These are phyloP conservation scores for Tylochromis polylepis DNA, from an alignment of 2,113 vertebrate genomes.

Conservation along the genomic window DNA sequence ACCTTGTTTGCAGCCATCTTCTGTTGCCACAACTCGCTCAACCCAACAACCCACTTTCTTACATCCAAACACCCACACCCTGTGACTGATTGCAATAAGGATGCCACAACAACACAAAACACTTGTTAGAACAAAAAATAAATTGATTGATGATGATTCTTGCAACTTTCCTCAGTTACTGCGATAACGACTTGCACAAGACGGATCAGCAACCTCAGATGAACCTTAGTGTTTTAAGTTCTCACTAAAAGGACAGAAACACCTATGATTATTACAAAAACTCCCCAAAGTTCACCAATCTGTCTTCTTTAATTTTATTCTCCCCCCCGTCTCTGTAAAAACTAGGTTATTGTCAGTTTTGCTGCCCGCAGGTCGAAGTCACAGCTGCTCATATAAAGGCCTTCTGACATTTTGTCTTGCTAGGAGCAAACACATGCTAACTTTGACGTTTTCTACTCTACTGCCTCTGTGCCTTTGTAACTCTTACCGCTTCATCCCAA, in stretches of 20 bases:
- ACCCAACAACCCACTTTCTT: neutral
- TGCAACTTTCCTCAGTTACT: neutral
- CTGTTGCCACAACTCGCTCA: neutral
- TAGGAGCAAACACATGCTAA: conserved; percentile 10
- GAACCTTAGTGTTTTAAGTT: neutral
- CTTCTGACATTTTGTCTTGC: conserved; percentile 35
- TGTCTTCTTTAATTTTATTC: conserved; percentile 6
- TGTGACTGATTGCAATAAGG: neutral
- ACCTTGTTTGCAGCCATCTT: conserved; percentile 14
- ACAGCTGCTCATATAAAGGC: conserved; percentile 29
- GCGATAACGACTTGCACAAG: neutral
- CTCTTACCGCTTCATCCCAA: conserved; percentile 1
- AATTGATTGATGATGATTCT: neutral
- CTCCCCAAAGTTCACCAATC: neutral
- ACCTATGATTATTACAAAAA: neutral
- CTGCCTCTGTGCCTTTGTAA: conserved; percentile 5
- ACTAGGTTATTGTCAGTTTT: neutral
- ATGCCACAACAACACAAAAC: neutral
- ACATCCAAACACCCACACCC: neutral
- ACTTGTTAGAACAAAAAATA: neutral
- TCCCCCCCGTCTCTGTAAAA: neutral
- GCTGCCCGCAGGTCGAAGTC: neutral
- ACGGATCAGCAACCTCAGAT: neutral
- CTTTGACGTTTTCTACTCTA: neutral
- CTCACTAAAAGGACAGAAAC: neutral